These are phyloP conservation scores for Maccullochella peelii DNA, from an alignment of 2,113 vertebrate genomes.

Conservation along the genomic window DNA sequence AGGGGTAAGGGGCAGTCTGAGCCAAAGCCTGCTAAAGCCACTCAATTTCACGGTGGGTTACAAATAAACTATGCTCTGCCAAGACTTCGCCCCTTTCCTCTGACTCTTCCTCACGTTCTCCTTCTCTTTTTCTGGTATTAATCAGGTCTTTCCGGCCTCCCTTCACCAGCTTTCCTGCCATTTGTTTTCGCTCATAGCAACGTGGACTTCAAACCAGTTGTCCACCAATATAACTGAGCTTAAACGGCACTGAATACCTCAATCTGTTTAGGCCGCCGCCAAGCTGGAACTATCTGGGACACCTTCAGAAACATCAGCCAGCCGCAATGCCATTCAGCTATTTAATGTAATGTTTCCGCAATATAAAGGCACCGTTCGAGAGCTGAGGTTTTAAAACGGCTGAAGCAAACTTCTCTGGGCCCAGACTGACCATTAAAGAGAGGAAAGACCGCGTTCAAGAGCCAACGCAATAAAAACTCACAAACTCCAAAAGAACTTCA, in stretches of 20 bases:
- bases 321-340: constrained; percentile 70
- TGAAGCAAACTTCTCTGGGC: constrained; percentile 81
- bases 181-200: constrained; percentile 78
- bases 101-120: constrained; percentile 55
- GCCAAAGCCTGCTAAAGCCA: constrained; percentile 79
- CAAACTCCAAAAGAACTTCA: constrained; percentile 84
- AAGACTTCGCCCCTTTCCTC: constrained; percentile 70
- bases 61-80: constrained; percentile 80
- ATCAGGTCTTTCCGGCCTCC: constrained; percentile 80
- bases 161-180: constrained; percentile 65
- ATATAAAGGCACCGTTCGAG: constrained; percentile 82
- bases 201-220: constrained; percentile 65
- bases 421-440: constrained; percentile 86
- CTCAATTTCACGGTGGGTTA: constrained; percentile 86
- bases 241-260: constrained; percentile 51
- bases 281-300: constrained; percentile 69
- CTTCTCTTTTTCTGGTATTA: constrained; percentile 76
- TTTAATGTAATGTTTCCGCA: constrained; percentile 89
- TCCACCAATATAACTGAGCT: constrained; percentile 55
- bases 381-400: constrained; percentile 84
- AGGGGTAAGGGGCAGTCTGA: constrained; percentile 58
- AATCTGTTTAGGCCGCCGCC: constrained; percentile 53
- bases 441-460: constrained; percentile 80
- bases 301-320: constrained; percentile 76
- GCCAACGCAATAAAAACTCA: constrained; percentile 86